These are phyloP conservation scores for Tipula helvola DNA, from an alignment of 2,888 invertebrate species.

Conservation along the genomic window DNA sequence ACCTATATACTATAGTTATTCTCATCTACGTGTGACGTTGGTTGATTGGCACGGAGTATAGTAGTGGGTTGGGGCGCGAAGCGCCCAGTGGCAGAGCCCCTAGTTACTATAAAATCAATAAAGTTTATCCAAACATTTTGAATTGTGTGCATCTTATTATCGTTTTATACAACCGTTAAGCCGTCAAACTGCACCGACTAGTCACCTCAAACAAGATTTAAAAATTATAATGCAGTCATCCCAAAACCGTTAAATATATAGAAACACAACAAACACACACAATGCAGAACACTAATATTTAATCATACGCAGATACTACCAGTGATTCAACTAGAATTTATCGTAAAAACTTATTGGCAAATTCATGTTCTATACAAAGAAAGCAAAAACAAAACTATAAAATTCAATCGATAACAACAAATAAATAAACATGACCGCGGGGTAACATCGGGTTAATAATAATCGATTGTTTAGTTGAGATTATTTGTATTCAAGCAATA, in stretches of 20 bases:
- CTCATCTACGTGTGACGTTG: no score
- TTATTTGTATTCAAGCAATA: constrained; percentile 4
- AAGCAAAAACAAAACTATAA: not conserved
- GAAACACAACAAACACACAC: no score
- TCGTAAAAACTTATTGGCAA: not conserved
- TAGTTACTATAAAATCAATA: no score
- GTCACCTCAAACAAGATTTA: not conserved
- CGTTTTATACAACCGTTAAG: no score
- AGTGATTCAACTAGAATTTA: not conserved
- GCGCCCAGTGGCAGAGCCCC: no score
- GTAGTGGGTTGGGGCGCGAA: no score
- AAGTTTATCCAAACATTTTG: no score
- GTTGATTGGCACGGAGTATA: no score
- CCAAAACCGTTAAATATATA: not conserved
- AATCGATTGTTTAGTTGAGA: not conserved
- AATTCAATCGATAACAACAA: not conserved
- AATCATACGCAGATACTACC: not conserved
- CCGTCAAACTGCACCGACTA: not conserved
- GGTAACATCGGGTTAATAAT: not conserved
- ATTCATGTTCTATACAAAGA: not conserved
- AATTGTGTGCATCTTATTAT: no score
- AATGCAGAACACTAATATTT: no score
- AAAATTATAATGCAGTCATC: not conserved
- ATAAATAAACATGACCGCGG: not conserved
- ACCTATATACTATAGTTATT: no score